Evolutionary conservation across 2,888 invertebrate genomes (phyloP).

Genomic region (Pharmacophagus antenor): DNA sequence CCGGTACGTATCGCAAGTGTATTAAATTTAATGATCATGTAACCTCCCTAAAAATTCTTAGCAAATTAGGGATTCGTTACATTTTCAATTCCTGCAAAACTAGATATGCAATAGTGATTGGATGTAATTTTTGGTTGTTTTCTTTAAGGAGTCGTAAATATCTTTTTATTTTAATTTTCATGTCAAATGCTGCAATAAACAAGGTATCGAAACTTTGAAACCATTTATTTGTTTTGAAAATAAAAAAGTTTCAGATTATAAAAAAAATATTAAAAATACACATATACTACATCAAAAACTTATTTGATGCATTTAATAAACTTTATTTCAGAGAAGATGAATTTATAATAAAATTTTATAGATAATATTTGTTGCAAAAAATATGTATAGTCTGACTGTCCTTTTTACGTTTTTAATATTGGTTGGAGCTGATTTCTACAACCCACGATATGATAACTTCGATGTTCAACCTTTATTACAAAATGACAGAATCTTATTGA

Average conservation of each 20-base stretch:
- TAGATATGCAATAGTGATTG: background rate
- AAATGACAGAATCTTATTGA: slow-evolving; percentile 84
- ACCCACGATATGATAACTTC: slow-evolving; percentile 85
- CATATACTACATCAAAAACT: too few species aligned
- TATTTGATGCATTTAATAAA: background rate
- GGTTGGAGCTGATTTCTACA: slow-evolving; percentile 76
- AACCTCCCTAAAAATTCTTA: background rate
- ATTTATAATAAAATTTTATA: background rate
- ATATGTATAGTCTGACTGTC: background rate
- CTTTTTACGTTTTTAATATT: slow-evolving; percentile 35
- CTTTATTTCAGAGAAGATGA: background rate
- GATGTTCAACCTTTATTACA: slow-evolving; percentile 84
- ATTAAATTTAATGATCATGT: background rate
- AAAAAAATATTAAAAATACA: too few species aligned
- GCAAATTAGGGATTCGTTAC: background rate
- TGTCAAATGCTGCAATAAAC: too few species aligned
- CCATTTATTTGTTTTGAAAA: too few species aligned
- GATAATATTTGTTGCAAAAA: background rate
- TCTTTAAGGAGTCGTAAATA: background rate
- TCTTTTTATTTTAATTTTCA: background rate
- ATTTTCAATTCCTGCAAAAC: background rate
- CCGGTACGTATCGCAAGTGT: background rate
- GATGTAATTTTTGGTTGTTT: background rate
- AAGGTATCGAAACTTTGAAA: too few species aligned
- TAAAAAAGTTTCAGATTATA: too few species aligned